Evolutionary conservation across 1,140 invertebrate genomes (phyloP).

Genomic region (Polypedilum vanderplanki): DNA sequence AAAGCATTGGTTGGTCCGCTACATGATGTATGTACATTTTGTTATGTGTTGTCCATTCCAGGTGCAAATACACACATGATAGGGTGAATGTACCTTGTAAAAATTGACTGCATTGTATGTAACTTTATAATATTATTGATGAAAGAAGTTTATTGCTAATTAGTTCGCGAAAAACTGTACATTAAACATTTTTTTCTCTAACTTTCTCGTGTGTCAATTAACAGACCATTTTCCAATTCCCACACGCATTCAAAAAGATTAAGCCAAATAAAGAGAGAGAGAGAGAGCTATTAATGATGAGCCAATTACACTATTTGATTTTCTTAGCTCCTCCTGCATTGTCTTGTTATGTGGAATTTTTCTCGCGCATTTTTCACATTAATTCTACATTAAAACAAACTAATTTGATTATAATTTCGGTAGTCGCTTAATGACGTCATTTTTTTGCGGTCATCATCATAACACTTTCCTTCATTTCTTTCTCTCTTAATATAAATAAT

Average conservation of each 20-base stretch:
- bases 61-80: constrained; percentile 9
- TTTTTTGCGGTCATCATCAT: constrained; percentile 17
- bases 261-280: not conserved
- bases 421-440: constrained; percentile 1
- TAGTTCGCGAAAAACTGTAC: constrained; percentile 2
- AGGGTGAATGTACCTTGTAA: not conserved
- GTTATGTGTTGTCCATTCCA: not conserved
- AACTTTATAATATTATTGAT: not conserved
- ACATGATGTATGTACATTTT: not conserved
- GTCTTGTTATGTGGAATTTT: constrained; percentile 3
- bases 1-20: not conserved
- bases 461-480: not conserved
- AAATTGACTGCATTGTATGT: not conserved
- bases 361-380: constrained; percentile 26
- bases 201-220: not conserved
- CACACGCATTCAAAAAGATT: constrained; percentile 5
- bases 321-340: not conserved
- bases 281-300: constrained; percentile 23
- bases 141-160: not conserved
- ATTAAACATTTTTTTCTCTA: not conserved
- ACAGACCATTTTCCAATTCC: constrained; percentile 1
- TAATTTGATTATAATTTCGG: constrained; percentile 28
- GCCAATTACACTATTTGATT: constrained; percentile 27
- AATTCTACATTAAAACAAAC: constrained; percentile 26
- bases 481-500: not conserved